phyloP scores from a whole-genome alignment of 2,113 vertebrate species.

The Phainopepla nitens region DNA sequence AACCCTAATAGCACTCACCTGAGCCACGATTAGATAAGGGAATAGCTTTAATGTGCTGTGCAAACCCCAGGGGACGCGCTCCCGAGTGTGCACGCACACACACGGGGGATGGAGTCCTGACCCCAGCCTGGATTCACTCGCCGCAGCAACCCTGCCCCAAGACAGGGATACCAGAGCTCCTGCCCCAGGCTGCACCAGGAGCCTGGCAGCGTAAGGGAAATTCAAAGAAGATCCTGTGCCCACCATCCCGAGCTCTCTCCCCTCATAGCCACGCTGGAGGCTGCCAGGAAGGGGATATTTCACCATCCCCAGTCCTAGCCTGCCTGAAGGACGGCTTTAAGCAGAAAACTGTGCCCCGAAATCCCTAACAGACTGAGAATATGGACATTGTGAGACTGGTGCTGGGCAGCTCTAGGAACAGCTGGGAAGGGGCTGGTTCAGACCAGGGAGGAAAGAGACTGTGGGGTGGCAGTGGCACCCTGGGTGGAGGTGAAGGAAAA shows the following conservation, averaged over 20 bases:
- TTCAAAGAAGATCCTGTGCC: not conserved
- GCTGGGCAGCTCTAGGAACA: not conserved
- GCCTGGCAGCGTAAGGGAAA: not conserved
- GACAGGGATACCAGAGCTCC: not conserved
- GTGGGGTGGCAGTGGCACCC: not conserved
- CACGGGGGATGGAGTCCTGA: not conserved
- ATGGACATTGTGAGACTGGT: not conserved
- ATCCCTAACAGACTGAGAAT: not conserved
- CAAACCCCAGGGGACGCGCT: slow-evolving; percentile 27
- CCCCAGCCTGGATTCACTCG: not conserved
- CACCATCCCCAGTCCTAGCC: not conserved
- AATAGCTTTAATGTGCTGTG: slow-evolving; percentile 67
- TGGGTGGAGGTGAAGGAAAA: not conserved
- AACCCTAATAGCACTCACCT: slow-evolving; percentile 70
- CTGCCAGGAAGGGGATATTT: not conserved
- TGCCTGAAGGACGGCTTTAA: not conserved
- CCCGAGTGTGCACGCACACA: not conserved
- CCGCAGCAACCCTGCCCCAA: not conserved
- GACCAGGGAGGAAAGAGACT: not conserved
- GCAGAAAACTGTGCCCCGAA: not conserved
- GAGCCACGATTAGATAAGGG: slow-evolving; percentile 62
- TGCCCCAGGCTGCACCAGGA: not conserved
- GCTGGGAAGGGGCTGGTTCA: not conserved
- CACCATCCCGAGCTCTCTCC: not conserved
- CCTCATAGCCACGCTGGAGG: accelerated